phyloP scores from a whole-genome alignment of 2,888 invertebrate genomes.

The Zonitis immaculata region DNA sequence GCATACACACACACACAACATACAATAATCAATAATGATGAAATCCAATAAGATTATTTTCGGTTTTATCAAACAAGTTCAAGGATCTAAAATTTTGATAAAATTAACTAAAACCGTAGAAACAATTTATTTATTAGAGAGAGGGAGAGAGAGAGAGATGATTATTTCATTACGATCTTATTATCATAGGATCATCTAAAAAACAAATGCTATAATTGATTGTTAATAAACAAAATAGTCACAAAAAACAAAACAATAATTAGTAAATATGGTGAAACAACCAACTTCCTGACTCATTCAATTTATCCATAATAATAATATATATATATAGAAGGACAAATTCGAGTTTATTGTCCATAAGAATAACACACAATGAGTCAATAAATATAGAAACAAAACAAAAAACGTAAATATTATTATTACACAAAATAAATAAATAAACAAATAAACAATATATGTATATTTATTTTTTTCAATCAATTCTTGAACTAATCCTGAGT shows the following conservation, averaged over 20 bases:
- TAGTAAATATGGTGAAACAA: neutral
- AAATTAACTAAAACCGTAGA: neutral
- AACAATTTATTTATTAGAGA: neutral
- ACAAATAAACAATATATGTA: no score
- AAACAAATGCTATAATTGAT: no score
- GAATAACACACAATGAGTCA: neutral
- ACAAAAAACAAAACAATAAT: neutral
- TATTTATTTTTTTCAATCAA: no score
- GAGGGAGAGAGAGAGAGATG: no score
- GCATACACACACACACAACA: no score
- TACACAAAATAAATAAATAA: neutral
- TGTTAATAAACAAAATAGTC: neutral
- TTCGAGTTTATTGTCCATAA: no score
- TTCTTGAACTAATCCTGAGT: no score
- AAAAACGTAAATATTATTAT: neutral
- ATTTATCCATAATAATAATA: neutral
- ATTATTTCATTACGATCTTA: neutral
- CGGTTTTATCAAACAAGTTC: neutral
- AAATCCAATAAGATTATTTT: neutral
- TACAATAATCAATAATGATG: no score
- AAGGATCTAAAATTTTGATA: neutral
- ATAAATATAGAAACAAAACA: neutral
- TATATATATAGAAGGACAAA: neutral
- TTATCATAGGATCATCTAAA: neutral
- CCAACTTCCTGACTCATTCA: neutral